These are phyloP conservation scores for Delichon dasypus DNA, from an alignment of 2,797 vertebrate species.

Conservation along the genomic window DNA sequence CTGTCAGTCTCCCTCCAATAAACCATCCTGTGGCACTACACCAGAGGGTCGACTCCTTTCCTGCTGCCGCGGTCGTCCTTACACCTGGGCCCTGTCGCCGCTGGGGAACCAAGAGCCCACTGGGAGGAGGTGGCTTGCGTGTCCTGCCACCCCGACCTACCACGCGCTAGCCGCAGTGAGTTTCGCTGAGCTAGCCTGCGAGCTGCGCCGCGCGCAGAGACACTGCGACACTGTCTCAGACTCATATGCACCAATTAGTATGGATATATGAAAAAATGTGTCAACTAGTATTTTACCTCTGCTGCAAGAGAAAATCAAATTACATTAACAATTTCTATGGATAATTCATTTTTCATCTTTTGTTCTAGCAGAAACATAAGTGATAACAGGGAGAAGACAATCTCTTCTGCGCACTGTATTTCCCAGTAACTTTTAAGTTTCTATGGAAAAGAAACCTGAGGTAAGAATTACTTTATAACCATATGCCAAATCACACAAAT, in stretches of 20 bases:
- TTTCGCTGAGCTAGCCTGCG: too few relatives aligned
- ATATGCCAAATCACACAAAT: constrained; percentile 17
- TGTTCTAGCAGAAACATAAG: neutral
- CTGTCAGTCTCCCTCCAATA: too few relatives aligned
- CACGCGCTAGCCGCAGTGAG: too few relatives aligned
- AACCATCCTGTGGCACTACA: too few relatives aligned
- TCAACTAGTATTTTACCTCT: neutral
- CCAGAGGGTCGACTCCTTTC: too few relatives aligned
- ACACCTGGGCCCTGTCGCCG: too few relatives aligned
- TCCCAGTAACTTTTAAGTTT: neutral
- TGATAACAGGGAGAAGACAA: neutral
- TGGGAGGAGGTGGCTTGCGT: too few relatives aligned
- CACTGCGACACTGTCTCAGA: neutral
- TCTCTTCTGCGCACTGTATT: neutral
- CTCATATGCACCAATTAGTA: neutral
- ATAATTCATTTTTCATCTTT: constrained; percentile 7
- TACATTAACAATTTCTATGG: neutral
- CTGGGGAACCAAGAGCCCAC: too few relatives aligned
- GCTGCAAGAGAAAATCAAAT: neutral
- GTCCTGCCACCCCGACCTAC: too few relatives aligned
- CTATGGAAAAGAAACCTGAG: neutral
- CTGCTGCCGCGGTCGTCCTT: too few relatives aligned
- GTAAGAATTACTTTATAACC: constrained; percentile 15
- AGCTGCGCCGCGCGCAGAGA: too few relatives aligned
- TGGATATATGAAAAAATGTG: neutral